Base-by-base conservation (phyloP, 2,888 invertebrate species). In the Drosophila fulvimacula region DNA sequence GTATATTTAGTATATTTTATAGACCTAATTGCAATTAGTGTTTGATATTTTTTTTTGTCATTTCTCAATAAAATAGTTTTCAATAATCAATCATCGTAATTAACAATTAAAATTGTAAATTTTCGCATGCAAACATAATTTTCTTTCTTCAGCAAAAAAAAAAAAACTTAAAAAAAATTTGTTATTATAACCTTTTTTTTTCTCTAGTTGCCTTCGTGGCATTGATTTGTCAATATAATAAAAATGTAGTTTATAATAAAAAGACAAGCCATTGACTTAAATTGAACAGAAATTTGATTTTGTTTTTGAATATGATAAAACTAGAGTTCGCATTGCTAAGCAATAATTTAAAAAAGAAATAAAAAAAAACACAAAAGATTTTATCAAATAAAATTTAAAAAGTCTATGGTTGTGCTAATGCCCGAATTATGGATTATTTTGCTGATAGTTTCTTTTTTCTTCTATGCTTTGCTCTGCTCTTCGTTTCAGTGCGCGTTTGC, bases 121-220 rank as follows among this genome's bases (percentile, higher is more conserved):
- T 38, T 62, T 44, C 42, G 71, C 76, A 71, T 69, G 77, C 77
- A 82, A 62, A 60, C 85, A 73, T 51, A 66, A 32, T 67, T 53
- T 52, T 52, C 38, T 51, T 36, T 46, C n/a, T n/a, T 32, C 15
- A 44, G 11, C 5, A 27, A n/a, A n/a, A n/a, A 46, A 46, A 7
- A 7, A 27, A 65, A 55, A 65, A 72, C 67, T 63, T 61, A 73
- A 55, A 34, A 17, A 30, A 30, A 30, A 30, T 30, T 30, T 69
- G 57, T 60, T 44, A 27, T 58, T 69, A 38, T 58, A 3, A 38
- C 60, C 34, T 32, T 36, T 21, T 55, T 56, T 60, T 66, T 67
- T 48, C 46, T 72, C 24, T 62, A 46, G 60, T 60, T 64, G 77
- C 78, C 78, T 78, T 78, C 78, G 44, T 78, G 81, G 81, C 77